Evolutionary conservation across 2,797 vertebrate genomes (phyloP).

Genomic region (Taeniopygia guttata): DNA sequence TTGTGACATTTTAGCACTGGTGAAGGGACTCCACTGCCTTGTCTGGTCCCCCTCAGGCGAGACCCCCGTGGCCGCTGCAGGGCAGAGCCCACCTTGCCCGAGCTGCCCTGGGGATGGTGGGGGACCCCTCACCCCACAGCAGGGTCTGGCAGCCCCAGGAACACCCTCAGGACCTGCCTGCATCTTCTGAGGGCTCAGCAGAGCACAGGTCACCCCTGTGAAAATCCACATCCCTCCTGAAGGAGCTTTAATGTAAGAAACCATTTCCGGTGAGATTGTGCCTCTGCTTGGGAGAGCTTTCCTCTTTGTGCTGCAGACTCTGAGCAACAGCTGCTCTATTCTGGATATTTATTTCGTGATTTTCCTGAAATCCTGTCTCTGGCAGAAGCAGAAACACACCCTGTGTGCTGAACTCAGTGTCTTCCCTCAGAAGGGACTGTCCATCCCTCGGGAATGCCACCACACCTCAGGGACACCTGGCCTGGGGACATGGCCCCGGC

Average conservation of each 20-base stretch:
- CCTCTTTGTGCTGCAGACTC: rapidly evolving
- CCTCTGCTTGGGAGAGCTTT: background rate
- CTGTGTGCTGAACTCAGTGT: rapidly evolving
- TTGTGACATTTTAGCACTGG: rapidly evolving
- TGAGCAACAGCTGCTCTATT: rapidly evolving
- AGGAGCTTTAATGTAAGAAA: background rate
- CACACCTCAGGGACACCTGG: rapidly evolving
- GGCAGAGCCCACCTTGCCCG: rapidly evolving
- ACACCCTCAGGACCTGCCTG: background rate
- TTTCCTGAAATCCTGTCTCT: background rate
- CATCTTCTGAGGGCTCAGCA: background rate
- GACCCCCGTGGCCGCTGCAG: rapidly evolving
- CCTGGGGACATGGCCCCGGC: rapidly evolving
- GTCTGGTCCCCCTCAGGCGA: rapidly evolving
- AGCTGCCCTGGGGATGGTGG: background rate
- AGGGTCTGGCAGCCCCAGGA: background rate
- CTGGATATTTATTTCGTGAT: background rate
- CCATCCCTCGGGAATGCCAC: rapidly evolving
- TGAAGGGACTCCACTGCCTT: rapidly evolving
- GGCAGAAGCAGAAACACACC: background rate
- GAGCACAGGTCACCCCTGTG: rapidly evolving
- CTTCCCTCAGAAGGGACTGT: background rate
- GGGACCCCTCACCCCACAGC: rapidly evolving
- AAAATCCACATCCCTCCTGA: background rate
- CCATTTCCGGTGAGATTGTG: background rate